Evolutionary conservation across 2,797 vertebrate species (phyloP).

Genomic region (Hephaestus fuliginosus): DNA sequence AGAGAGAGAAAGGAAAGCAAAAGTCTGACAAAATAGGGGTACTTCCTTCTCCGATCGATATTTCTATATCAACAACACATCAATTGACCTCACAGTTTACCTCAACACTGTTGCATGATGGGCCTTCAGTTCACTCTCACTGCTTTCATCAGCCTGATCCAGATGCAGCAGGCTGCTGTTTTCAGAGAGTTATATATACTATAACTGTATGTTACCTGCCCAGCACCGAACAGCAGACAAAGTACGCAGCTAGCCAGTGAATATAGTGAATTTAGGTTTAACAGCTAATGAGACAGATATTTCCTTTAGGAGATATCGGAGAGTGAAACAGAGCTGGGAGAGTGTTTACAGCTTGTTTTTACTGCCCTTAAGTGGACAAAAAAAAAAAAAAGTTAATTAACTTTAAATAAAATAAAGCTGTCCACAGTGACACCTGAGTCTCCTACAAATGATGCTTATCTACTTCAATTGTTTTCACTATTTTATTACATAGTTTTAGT

Average conservation of each 20-base stretch:
- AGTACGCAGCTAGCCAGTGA: neutral
- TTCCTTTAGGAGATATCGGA: neutral
- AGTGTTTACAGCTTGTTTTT: no score
- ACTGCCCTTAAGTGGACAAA: no score
- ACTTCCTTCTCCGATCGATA: neutral
- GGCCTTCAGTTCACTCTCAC: neutral
- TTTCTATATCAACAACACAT: neutral
- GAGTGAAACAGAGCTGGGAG: neutral
- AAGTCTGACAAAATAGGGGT: neutral
- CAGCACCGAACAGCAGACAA: neutral
- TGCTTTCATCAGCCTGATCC: neutral
- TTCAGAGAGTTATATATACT: no score
- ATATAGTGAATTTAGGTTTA: neutral
- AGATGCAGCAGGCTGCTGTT: neutral
- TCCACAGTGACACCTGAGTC: no score
- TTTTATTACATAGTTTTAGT: no score
- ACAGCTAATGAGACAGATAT: no score
- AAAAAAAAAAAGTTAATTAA: no score
- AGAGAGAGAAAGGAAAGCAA: neutral
- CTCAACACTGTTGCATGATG: neutral
- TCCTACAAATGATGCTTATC: no score
- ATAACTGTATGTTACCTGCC: neutral
- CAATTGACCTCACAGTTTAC: no score
- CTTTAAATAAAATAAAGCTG: no score
- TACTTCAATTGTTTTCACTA: no score